phyloP scores from a whole-genome alignment of 2,888 invertebrate genomes.

The Folsomia manolachei region DNA sequence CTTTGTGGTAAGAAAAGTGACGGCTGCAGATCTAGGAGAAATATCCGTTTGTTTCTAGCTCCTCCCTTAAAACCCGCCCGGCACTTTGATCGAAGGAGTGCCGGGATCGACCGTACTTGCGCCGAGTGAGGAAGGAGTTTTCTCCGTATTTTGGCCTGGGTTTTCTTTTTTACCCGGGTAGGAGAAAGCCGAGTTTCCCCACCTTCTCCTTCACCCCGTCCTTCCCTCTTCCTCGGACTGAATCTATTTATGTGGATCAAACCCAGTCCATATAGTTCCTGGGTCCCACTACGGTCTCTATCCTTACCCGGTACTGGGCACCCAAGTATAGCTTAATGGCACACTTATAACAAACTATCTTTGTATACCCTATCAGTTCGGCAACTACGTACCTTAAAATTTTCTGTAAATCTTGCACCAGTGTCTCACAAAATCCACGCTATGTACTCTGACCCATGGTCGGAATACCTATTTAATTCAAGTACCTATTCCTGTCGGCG shows the following conservation, averaged over 20 bases:
- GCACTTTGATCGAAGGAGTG: background rate
- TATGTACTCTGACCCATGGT: background rate
- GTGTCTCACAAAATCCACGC: background rate
- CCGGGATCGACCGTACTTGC: background rate
- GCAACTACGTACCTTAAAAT: too few relatives aligned
- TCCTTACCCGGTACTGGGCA: background rate
- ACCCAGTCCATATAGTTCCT: background rate
- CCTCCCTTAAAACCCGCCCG: background rate
- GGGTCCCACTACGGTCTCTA: background rate
- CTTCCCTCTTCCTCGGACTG: background rate
- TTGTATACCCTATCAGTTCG: too few relatives aligned
- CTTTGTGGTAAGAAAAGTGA: too few relatives aligned
- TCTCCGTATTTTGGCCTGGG: too few relatives aligned
- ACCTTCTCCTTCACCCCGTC: slow-evolving; percentile 1
- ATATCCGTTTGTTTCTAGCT: too few relatives aligned
- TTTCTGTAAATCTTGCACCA: background rate
- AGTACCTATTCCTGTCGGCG: background rate
- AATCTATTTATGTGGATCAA: background rate
- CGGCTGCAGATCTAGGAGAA: background rate
- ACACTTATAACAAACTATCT: too few relatives aligned
- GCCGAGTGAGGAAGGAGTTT: background rate
- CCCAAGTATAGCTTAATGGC: background rate
- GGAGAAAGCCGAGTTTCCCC: background rate
- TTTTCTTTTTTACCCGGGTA: too few relatives aligned
- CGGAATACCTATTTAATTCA: too few relatives aligned